phyloP scores from a whole-genome alignment of 2,113 vertebrate genomes.

The Megalops atlanticus region DNA sequence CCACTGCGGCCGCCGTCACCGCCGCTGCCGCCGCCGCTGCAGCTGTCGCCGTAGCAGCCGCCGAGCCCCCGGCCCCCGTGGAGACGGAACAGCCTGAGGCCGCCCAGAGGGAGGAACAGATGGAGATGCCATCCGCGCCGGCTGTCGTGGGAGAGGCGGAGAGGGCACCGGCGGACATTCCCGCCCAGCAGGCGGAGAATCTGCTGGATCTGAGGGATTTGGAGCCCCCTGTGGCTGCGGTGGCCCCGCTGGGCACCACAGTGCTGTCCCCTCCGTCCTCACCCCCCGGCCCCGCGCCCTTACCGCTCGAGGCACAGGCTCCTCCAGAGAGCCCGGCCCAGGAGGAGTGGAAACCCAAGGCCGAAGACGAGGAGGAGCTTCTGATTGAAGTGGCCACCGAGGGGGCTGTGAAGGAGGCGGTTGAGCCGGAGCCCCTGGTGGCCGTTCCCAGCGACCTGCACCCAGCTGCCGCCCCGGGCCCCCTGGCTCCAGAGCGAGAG shows the following conservation, averaged over 20 bases:
- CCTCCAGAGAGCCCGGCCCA: conserved; percentile 36
- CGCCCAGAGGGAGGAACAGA: conserved; percentile 13
- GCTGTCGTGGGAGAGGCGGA: conserved; percentile 22
- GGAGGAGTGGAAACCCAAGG: conserved; percentile 41
- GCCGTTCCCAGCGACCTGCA: conserved; percentile 43
- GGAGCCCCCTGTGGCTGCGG: conserved; percentile 40
- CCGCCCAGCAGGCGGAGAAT: conserved; percentile 35
- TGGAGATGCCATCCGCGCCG: background rate
- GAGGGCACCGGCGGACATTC: conserved; percentile 24
- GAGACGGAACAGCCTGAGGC: conserved; percentile 29
- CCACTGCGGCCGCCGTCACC: background rate
- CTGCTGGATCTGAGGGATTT: conserved; percentile 52
- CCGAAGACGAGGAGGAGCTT: conserved; percentile 44
- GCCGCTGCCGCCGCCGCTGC: background rate
- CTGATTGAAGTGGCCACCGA: conserved; percentile 2
- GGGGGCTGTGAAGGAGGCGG: conserved; percentile 33
- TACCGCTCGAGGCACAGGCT: conserved; percentile 45
- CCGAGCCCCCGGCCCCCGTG: conserved; percentile 42
- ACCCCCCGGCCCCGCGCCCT: conserved; percentile 51
- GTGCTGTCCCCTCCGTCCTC: conserved; percentile 72
- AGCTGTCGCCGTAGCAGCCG: background rate
- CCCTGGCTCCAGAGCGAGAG: conserved; percentile 58
- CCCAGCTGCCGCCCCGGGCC: conserved; percentile 38
- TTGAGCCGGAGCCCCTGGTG: conserved; percentile 42
- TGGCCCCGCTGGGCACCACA: conserved; percentile 63